phyloP scores from a whole-genome alignment of 2,797 vertebrate genomes.

The Schizothorax lantsangensis region DNA sequence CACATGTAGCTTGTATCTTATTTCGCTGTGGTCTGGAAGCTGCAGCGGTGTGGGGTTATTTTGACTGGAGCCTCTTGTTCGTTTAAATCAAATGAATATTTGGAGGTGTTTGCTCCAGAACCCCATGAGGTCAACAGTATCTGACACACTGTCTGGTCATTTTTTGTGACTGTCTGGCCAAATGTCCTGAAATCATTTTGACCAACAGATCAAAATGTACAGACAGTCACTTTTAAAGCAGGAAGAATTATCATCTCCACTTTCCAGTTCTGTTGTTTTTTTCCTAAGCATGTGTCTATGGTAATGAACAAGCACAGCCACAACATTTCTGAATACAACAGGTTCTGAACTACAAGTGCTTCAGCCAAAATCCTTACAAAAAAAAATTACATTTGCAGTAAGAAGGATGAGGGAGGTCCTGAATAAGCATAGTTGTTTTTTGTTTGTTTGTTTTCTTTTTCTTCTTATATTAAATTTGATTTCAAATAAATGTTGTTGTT shows the following conservation, averaged over 20 bases:
- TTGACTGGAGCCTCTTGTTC: slow-evolving; percentile 54
- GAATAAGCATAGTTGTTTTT: not conserved
- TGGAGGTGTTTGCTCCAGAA: slow-evolving; percentile 43
- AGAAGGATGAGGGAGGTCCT: not conserved
- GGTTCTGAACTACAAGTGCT: slow-evolving; percentile 22
- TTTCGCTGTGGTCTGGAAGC: slow-evolving; percentile 53
- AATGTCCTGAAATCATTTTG: slow-evolving; percentile 25
- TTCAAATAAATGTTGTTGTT: not conserved
- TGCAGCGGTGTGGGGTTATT: slow-evolving; percentile 39
- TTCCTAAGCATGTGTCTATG: not conserved
- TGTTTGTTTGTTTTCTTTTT: not conserved
- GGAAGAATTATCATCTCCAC: slow-evolving; percentile 21
- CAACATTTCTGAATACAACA: not conserved
- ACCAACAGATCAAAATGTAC: not conserved
- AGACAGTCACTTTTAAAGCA: not conserved
- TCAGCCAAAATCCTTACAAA: slow-evolving; percentile 1
- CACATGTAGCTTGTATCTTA: slow-evolving; percentile 43
- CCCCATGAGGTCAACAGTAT: slow-evolving; percentile 25
- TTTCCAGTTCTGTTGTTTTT: slow-evolving; percentile 12
- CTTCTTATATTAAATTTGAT: not conserved
- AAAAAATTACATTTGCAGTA: not conserved
- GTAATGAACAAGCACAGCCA: slow-evolving; percentile 9
- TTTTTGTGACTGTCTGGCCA: slow-evolving; percentile 36
- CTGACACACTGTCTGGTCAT: slow-evolving; percentile 63
- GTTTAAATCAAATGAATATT: slow-evolving; percentile 51